Base-by-base conservation (phyloP, 2,888 invertebrate species). In the Muscina levida region DNA sequence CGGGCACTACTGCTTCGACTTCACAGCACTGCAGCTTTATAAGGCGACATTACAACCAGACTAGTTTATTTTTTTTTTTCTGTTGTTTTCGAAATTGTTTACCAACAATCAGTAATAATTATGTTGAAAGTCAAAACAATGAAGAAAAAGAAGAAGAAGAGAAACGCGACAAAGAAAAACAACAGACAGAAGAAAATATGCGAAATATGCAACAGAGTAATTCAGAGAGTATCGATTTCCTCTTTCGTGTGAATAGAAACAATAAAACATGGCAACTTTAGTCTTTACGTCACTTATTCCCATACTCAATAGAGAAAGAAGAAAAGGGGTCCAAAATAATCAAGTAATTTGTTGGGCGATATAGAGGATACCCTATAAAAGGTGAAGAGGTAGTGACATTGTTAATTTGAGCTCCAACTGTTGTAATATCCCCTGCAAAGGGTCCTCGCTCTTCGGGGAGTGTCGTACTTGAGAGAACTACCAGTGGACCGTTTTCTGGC, bases 151-250 rank as follows among this genome's bases (percentile, higher is more conserved):
- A 56, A 19, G 37, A 59, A n/a, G 73, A 66, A 26, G 48, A 8
- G 65, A 65, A 39, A 37, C 8, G 37, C 8, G 51, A 53, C 24
- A 11, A 1, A 15, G 48, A 2, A 15, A 31, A 26, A 57, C 11
- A 0, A 72, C 13, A 57, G n/a, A 37, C 1, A 44, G 56, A 11
- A 13, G 51, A 48, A 67, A 57, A 67, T n/a, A 62, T 71, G 37
- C 39, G 1, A 56, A 65, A 66, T 65, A 73, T 72, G 76, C 72
- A 72, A 72, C 76, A 72, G 19, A 72, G 62, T 67, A 62, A 68
- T 77, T 59, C 51, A 19, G n/a, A 24, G 56, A 46, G 44, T 77
- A 77, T 77, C 70, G 72, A 70, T 77, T 80, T 77, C 65, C 48
- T 62, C 62, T 42, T 59, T 39, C 39, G 42, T 15, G 8, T 15